Base-by-base conservation (phyloP, 2,113 vertebrate species). In the Psilopogon haemacephalus region DNA sequence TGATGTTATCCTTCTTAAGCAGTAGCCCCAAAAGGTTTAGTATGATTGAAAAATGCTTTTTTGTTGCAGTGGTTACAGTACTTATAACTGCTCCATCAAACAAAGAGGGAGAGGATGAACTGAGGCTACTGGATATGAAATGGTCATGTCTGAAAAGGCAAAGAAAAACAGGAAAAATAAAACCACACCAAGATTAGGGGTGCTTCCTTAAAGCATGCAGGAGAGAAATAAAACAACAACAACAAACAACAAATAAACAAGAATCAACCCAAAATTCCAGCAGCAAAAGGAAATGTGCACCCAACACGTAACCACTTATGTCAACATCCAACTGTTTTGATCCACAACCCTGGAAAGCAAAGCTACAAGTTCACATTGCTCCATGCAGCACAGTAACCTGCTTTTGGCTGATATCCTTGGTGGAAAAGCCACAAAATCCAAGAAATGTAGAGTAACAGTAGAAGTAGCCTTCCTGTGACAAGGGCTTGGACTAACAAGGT, bases 71-170 rank as follows among this genome's bases (percentile, higher is more conserved):
- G 84, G 99, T 99, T 74, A 99, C 99, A 15, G 99, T 99, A 95
- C 99, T 99, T 97, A 99, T 99, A 91, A 99, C 99, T 0, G 99
- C 99, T 24, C 98, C 99, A 32, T 99, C 99, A 84, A 99, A 99
- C 68, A 99, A 97, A 9, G 99, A 99, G 17, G 99, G 99, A 54
- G 99, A 99, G 0, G 99, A 99, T 32, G 99, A 99, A 30, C 99
- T 99, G 88, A 99, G 98, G 96, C 99, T 99, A 97, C 99, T 99
- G 72, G 99, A 99, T 97, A 99, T 99, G 96, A 99, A 99, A 92
- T 99, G 99, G 85, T 99, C 99, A 0, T 99, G 99, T 91, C 99
- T 99, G 88, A 35, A 84, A 94, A 79, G 48, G 35, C 18, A 94
- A 75, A 8, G 27, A 69, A 82, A 90, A 84, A 17, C 15, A 56